Evolutionary conservation across 2,113 vertebrate genomes (phyloP).

Genomic region (Melanerpes aurifrons): DNA sequence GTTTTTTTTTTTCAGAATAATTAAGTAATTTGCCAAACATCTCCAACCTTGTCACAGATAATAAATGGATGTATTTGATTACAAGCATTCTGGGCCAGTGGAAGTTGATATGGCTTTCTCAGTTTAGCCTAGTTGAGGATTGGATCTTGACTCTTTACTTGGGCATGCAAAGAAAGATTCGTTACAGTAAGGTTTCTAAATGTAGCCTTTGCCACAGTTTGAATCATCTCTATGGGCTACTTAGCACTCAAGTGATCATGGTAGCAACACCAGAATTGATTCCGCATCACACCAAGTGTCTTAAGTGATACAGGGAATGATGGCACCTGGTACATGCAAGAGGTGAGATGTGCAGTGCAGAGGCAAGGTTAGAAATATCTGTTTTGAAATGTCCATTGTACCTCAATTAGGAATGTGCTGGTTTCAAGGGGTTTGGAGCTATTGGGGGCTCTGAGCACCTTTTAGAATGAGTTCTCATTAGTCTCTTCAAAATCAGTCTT

Average conservation of each 20-base stretch:
- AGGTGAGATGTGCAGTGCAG: background rate
- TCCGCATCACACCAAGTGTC: fast-evolving
- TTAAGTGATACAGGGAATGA: background rate
- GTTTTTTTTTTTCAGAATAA: constrained; percentile 48
- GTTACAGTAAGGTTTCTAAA: background rate
- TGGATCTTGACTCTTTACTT: background rate
- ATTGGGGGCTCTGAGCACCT: background rate
- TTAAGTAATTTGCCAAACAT: constrained; percentile 46
- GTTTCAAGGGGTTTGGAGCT: constrained; percentile 23
- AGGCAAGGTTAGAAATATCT: background rate
- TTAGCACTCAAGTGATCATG: fast-evolving
- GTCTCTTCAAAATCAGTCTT: constrained; percentile 34
- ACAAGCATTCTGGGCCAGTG: background rate
- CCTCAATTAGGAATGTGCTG: background rate
- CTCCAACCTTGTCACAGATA: constrained; percentile 36
- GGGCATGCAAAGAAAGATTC: background rate
- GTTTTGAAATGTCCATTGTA: background rate
- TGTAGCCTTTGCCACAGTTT: background rate
- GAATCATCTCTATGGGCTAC: background rate
- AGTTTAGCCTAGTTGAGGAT: background rate
- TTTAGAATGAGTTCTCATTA: constrained; percentile 34
- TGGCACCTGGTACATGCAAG: background rate
- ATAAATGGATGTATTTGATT: constrained; percentile 44
- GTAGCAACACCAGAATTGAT: background rate
- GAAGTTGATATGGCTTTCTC: background rate